Conservation (phyloP, 35 echinoderm and acorn worm genomes). For the Hemicentrotus pulcherrimus region DNA sequence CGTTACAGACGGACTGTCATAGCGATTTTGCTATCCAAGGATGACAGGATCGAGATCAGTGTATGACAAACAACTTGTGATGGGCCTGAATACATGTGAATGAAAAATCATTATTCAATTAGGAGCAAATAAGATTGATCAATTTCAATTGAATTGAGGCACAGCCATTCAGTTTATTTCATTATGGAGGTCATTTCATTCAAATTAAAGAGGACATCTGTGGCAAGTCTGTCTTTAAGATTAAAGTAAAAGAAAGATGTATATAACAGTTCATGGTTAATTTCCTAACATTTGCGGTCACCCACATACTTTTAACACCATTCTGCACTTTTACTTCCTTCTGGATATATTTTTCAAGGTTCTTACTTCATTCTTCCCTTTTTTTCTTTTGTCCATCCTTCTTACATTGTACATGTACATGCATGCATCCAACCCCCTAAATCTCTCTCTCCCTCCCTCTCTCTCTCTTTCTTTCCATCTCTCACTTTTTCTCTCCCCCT, state of each 20-base stretch:
- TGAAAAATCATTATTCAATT: background rate
- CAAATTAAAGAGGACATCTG: background rate
- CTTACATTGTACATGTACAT: background rate
- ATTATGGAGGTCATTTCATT: background rate
- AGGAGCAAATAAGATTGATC: background rate
- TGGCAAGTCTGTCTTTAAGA: too few species aligned
- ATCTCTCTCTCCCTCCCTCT: background rate
- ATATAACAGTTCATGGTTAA: too few species aligned
- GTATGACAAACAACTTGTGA: background rate
- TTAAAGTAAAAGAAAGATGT: too few species aligned
- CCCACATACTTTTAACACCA: too few species aligned
- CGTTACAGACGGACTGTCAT: background rate
- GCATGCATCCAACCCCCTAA: too few species aligned
- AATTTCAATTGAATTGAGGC: background rate
- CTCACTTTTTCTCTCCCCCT: background rate
- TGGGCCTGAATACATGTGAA: background rate
- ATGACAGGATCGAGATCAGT: background rate
- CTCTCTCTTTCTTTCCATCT: background rate
- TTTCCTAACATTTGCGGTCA: too few species aligned
- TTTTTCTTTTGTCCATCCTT: background rate
- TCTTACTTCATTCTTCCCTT: background rate
- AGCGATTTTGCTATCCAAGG: background rate
- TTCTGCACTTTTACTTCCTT: too few species aligned
- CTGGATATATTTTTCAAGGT: background rate
- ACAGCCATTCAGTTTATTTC: background rate